Base-by-base conservation (phyloP, 1,140 invertebrate species). In the Bradysia coprophila region DNA sequence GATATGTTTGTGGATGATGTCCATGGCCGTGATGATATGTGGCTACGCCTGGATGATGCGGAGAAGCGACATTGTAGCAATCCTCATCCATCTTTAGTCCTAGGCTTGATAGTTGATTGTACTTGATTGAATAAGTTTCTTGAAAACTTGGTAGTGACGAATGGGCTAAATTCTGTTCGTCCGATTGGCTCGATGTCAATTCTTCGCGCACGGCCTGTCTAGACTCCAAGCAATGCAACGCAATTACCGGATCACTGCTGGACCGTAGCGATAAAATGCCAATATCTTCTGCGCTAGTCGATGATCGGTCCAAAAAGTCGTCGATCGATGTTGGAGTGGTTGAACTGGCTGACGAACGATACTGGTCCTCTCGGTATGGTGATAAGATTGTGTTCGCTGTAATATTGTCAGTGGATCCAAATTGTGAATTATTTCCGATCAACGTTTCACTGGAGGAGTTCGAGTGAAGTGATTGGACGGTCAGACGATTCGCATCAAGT, bases 111-210 rank as follows among this genome's bases (percentile, higher is more conserved):
- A 22, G 13, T 53, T 75, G 63, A 18, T 39, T 61, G 49, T 78
- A 76, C 40, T 75, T 71, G 28, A 79, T 70, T 23, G 79, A 82
- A 57, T 86, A 86, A 21, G 81, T 87, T 61, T 87, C 84, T 65
- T 85, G 79, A 63, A 86, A 88, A 64, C 81, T 85, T 38, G 82
- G 82, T 44, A 87, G 61, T 23, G 81, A 75, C 34, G 77, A 75
- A 43, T 68, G 70, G 46, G 44, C 59, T 44, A 56, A 52, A 15
- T 50, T 52, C 49, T 44, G 52, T 57, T 51, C 50, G 41, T 23
- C 56, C 53, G 21, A 53, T 52, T 21, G 43, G 46, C 21, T 40
- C 20, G 8, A 43, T 36, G 24, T 22, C 24, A 21, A 39, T 23
- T 39, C 19, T 19, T 38, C 16, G n/a, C 11, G 20, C n/a, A 13